Evolutionary conservation across 2,797 vertebrate genomes (phyloP).

Genomic region (Galaxias olidus): DNA sequence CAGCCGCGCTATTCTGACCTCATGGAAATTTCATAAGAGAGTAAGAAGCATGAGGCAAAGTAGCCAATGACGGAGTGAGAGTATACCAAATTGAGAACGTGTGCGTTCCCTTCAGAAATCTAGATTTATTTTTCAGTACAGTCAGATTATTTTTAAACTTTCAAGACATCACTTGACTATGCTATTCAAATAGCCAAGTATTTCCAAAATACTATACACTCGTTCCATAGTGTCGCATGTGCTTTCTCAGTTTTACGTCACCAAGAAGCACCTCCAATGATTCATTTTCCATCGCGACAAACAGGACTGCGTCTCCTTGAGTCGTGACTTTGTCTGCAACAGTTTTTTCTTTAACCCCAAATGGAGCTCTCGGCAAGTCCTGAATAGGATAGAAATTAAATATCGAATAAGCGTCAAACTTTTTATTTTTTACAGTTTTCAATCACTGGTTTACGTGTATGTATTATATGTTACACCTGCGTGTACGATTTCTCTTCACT

Average conservation of each 20-base stretch:
- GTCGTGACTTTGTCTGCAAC: conserved; percentile 68
- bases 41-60: neutral
- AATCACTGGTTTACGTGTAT: neutral
- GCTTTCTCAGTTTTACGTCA: conserved; percentile 68
- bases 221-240: neutral
- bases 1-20: conserved; percentile 32
- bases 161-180: too few relatives aligned
- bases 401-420: too few relatives aligned
- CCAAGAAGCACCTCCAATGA: conserved; percentile 61
- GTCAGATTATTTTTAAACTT: too few relatives aligned
- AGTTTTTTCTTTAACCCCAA: too few relatives aligned
- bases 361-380: too few relatives aligned
- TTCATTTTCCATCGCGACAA: conserved; percentile 70
- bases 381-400: too few relatives aligned
- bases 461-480: conserved; percentile 13
- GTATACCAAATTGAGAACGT: neutral
- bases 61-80: neutral
- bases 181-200: too few relatives aligned
- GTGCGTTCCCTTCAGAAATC: neutral
- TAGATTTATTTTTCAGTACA: too few relatives aligned
- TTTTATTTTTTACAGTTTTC: too few relatives aligned
- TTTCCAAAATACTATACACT: too few relatives aligned
- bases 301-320: conserved; percentile 59
- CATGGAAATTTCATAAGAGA: conserved; percentile 8
- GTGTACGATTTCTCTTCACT: conserved; percentile 22